Conservation (phyloP, 2,797 vertebrate species). For the Mico argentatus region DNA sequence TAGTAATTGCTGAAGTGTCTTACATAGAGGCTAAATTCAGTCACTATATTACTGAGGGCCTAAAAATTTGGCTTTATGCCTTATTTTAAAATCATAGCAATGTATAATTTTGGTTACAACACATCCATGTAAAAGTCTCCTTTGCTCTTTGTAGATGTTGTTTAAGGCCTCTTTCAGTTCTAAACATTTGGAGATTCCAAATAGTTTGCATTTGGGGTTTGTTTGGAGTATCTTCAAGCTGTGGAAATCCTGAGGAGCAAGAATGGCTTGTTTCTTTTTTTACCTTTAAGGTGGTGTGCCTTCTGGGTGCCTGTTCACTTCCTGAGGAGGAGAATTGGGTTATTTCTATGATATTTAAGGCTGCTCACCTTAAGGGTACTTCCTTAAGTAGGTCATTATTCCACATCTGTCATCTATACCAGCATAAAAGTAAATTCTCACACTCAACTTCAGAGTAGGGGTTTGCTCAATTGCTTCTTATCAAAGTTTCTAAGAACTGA, state of each 20-base stretch:
- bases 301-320: background rate
- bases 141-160: background rate
- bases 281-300: background rate
- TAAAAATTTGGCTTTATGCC: background rate
- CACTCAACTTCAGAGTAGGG: background rate
- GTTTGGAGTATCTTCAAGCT: background rate
- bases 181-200: background rate
- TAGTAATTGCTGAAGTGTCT: background rate
- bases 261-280: background rate
- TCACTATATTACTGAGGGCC: background rate
- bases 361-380: background rate
- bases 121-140: background rate
- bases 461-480: constrained; percentile 36
- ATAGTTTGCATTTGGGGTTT: background rate
- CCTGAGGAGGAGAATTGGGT: background rate
- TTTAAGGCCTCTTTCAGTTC: constrained; percentile 6
- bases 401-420: background rate
- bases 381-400: background rate
- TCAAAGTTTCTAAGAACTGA: constrained; percentile 9
- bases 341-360: background rate
- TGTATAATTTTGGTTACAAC: constrained; percentile 8
- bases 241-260: background rate
- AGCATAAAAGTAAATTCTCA: background rate
- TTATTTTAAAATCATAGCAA: background rate
- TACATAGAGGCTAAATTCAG: background rate